These are phyloP conservation scores for Syrrhaptes paradoxus DNA, from an alignment of 2,113 vertebrate genomes.

Conservation along the genomic window DNA sequence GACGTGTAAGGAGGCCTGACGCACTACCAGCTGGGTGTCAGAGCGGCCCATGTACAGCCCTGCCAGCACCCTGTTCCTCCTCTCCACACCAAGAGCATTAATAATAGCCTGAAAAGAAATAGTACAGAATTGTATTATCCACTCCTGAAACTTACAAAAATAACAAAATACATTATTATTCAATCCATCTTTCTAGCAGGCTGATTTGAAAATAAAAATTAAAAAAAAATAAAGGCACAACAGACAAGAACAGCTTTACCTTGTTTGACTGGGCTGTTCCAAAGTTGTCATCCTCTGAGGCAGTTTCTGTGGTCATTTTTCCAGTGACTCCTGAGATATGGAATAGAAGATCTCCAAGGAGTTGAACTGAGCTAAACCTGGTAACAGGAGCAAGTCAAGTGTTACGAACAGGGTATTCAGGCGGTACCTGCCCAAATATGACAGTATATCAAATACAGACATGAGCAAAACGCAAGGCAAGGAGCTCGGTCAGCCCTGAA, in stretches of 20 bases:
- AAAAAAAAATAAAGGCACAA: background rate
- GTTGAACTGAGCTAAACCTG: constrained; percentile 98
- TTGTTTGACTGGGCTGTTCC: constrained; percentile 96
- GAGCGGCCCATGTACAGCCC: constrained; percentile 99
- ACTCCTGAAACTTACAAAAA: background rate
- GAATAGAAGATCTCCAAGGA: constrained; percentile 96
- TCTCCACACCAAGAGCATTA: constrained; percentile 88
- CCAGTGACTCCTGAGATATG: constrained; percentile 98
- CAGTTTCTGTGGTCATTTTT: constrained; percentile 99
- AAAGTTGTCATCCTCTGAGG: constrained; percentile 98
- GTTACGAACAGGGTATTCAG: background rate
- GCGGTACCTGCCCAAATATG: background rate
- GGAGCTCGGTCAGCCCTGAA: background rate
- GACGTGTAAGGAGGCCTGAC: constrained; percentile 95
- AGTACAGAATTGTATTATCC: background rate
- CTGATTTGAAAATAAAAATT: background rate
- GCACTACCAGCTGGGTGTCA: constrained; percentile 94
- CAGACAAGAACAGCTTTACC: constrained; percentile 66
- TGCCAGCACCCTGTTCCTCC: constrained; percentile 93
- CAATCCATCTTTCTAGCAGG: background rate
- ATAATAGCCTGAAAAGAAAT: constrained; percentile 87
- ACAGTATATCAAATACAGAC: background rate
- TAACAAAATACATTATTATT: background rate
- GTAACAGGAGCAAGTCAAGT: background rate
- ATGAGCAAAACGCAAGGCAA: background rate